Evolutionary conservation across 1,140 invertebrate species (phyloP).

Genomic region (Steinernema khuongi): DNA sequence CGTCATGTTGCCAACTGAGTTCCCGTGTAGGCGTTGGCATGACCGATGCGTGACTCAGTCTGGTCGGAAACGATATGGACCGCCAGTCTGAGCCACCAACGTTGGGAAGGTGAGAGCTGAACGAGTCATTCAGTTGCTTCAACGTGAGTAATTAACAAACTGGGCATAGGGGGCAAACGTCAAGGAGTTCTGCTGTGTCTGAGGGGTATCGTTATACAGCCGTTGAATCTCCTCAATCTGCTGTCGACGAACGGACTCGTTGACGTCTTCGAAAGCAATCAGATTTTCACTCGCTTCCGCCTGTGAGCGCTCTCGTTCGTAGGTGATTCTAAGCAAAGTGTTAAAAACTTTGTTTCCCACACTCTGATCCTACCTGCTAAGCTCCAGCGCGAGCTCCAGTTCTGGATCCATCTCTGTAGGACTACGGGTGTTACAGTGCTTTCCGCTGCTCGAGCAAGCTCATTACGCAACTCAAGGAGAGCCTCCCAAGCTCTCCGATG

Average conservation of each 20-base stretch:
- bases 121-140: not conserved
- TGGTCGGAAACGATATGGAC: not conserved
- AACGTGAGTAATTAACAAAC: not conserved
- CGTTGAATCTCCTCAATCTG: not conserved
- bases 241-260: not conserved
- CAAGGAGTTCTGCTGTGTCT: not conserved
- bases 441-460: not conserved
- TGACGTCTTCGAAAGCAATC: conserved; percentile 6
- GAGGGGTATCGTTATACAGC: not conserved
- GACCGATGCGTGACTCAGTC: not conserved
- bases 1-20: not conserved
- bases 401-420: not conserved
- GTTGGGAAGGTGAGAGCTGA: conserved; percentile 1
- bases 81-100: not conserved
- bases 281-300: not conserved
- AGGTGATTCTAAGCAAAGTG: not conserved
- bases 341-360: not conserved
- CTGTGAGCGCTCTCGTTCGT: not conserved
- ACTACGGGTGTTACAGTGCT: too few species aligned
- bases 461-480: not conserved
- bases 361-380: not conserved
- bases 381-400: not conserved
- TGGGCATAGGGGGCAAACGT: not conserved
- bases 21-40: not conserved
- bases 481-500: too few species aligned